A percentile compares a stretch with the other conserved stretches of the same genome.
Evolutionary conservation across 2,888 invertebrate species (phyloP).

Genomic region (Troides aeacus): DNA sequence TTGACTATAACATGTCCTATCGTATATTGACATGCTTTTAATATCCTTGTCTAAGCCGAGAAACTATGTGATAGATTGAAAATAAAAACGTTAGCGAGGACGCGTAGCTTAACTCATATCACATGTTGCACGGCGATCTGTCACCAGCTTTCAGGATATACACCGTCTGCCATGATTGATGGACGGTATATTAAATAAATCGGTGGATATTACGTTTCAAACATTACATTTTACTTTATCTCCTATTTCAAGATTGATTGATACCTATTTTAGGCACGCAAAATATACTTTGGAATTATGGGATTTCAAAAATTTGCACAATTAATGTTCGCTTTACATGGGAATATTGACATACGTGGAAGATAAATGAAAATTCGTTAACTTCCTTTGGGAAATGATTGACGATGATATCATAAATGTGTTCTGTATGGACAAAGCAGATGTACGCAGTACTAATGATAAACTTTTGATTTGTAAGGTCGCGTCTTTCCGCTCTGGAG

Average conservation of each 20-base stretch:
- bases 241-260: conserved; percentile 73
- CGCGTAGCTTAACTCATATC: conserved; percentile 43
- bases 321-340: conserved; percentile 1
- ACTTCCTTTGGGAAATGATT: neutral
- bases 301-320: conserved; percentile 9
- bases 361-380: neutral
- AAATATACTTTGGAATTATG: conserved; percentile 4
- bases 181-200: conserved; percentile 74
- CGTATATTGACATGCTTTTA: conserved; percentile 20
- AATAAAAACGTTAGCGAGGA: conserved; percentile 32
- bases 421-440: neutral
- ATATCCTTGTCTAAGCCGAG: conserved; percentile 12
- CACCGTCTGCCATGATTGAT: conserved; percentile 68
- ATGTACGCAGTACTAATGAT: conserved; percentile 47
- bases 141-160: conserved; percentile 59
- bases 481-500: conserved; percentile 53
- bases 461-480: conserved; percentile 71
- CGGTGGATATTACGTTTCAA: conserved; percentile 72
- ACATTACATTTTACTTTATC: conserved; percentile 68
- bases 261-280: conserved; percentile 46
- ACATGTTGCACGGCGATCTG: conserved; percentile 67
- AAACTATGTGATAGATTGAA: conserved; percentile 24
- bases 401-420: neutral
- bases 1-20: neutral
- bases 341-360: neutral